A percentile compares a stretch with the other conserved stretches of the same genome.
phyloP scores from a whole-genome alignment of 2,888 invertebrate species.

The Scelioninae gen. 1 region DNA sequence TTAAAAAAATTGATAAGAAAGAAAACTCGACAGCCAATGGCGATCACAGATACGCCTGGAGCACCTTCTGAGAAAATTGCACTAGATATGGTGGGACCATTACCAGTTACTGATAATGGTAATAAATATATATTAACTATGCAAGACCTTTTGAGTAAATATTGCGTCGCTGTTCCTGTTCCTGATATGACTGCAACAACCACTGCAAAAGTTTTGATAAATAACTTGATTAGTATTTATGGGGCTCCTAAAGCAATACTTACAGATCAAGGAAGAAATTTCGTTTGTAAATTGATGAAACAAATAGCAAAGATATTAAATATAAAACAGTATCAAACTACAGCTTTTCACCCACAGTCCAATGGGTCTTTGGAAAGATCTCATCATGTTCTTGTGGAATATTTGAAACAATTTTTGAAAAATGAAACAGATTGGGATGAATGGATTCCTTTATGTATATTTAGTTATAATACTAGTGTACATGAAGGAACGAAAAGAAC shows the following conservation, averaged over 20 bases:
- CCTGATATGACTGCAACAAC: not conserved
- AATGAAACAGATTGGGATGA: slow-evolving; percentile 3
- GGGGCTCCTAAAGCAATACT: not conserved
- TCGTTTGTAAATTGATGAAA: not conserved
- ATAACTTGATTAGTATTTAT: not conserved
- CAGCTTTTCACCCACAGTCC: not conserved
- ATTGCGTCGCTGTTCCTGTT: not conserved
- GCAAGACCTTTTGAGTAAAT: not conserved
- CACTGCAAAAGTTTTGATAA: not conserved
- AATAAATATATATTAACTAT: slow-evolving; percentile 4
- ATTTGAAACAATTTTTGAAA: not conserved
- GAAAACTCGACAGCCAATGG: slow-evolving; percentile 2
- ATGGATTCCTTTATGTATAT: not conserved
- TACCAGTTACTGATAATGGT: not conserved
- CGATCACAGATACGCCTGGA: not conserved
- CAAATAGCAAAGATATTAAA: not conserved
- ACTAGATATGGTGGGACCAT: not conserved
- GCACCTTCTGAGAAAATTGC: not conserved
- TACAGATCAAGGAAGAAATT: slow-evolving; percentile 3
- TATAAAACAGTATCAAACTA: not conserved
- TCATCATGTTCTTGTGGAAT: not conserved
- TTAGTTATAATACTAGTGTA: slow-evolving; percentile 1
- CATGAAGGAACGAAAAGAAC: not conserved
- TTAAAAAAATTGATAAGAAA: not conserved
- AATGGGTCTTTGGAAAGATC: not conserved